A percentile compares a stretch with the other conserved stretches of the same genome.
These are phyloP conservation scores for Drosophila pachea DNA, from an alignment of 1,140 invertebrate genomes.

Conservation along the genomic window DNA sequence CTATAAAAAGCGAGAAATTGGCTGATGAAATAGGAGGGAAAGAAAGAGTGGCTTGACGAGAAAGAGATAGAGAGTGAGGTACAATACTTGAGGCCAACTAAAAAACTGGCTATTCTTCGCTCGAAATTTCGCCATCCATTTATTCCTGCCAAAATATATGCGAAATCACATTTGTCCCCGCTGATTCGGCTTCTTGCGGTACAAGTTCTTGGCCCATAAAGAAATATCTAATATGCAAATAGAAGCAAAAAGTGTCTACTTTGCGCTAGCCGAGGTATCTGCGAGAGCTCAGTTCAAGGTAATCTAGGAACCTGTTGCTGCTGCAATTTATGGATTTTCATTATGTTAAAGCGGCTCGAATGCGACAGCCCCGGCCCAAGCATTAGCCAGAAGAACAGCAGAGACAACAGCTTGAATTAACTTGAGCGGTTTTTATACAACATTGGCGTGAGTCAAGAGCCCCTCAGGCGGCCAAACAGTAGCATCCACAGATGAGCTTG, in stretches of 20 bases:
- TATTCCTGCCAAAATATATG: neutral
- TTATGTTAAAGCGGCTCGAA: neutral
- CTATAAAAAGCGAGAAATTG: too few species aligned
- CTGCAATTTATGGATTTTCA: constrained; percentile 45
- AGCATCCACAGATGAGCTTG: constrained; percentile 45
- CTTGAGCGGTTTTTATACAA: constrained; percentile 21
- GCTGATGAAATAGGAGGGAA: too few species aligned
- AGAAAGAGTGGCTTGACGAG: too few species aligned
- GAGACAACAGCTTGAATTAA: neutral
- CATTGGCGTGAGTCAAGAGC: constrained; percentile 41
- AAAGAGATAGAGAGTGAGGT: too few species aligned
- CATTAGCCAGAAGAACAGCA: neutral
- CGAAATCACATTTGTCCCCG: neutral
- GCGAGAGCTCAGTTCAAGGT: constrained; percentile 47
- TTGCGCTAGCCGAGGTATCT: constrained; percentile 17
- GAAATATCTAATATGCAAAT: constrained; percentile 20
- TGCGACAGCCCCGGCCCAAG: neutral
- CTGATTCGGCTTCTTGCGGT: neutral
- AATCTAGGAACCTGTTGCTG: constrained; percentile 48
- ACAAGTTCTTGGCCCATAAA: constrained; percentile 19
- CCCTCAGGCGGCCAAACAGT: constrained; percentile 30
- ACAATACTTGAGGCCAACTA: too few species aligned
- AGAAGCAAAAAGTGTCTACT: constrained; percentile 35
- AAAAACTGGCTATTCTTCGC: too few species aligned
- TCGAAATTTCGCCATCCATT: too few species aligned